phyloP scores from a whole-genome alignment of 2,113 vertebrate genomes.

The Herpailurus yagouaroundi region DNA sequence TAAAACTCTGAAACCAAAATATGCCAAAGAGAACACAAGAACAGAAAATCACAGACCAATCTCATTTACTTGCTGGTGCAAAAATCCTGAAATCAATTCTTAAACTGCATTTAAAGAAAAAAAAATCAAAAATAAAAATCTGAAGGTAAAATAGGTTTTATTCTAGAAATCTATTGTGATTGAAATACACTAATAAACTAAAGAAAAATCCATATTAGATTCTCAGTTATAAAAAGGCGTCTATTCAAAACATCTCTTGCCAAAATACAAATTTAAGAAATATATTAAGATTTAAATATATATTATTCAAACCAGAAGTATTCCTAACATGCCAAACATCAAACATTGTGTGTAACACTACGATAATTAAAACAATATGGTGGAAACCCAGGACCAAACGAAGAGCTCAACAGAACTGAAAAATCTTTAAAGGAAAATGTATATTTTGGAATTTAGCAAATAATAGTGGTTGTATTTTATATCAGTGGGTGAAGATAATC shows the following conservation, averaged over 20 bases:
- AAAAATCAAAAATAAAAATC: not conserved
- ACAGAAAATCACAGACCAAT: not conserved
- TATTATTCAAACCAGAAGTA: constrained; percentile 32
- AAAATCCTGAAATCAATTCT: not conserved
- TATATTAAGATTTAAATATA: not conserved
- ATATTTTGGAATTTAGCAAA: not conserved
- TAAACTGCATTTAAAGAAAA: not conserved
- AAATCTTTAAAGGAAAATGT: constrained; percentile 31
- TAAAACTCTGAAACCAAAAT: not conserved
- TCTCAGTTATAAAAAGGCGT: not conserved
- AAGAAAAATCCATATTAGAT: not conserved
- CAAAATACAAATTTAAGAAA: constrained; percentile 33
- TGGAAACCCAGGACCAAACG: not conserved
- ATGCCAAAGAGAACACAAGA: not conserved
- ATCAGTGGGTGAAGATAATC: not conserved
- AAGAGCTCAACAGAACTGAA: not conserved
- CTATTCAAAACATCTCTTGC: constrained; percentile 7
- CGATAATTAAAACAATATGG: not conserved
- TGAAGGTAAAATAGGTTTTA: constrained; percentile 18
- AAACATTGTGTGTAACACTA: not conserved
- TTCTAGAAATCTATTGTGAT: not conserved
- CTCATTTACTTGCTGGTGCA: not conserved
- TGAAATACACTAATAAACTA: constrained; percentile 6
- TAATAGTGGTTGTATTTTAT: not conserved
- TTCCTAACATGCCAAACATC: not conserved